Evolutionary conservation across 2,888 invertebrate species (phyloP), one percentile per base, ranked within the genome.

Genomic region (Acronicta psi): DNA sequence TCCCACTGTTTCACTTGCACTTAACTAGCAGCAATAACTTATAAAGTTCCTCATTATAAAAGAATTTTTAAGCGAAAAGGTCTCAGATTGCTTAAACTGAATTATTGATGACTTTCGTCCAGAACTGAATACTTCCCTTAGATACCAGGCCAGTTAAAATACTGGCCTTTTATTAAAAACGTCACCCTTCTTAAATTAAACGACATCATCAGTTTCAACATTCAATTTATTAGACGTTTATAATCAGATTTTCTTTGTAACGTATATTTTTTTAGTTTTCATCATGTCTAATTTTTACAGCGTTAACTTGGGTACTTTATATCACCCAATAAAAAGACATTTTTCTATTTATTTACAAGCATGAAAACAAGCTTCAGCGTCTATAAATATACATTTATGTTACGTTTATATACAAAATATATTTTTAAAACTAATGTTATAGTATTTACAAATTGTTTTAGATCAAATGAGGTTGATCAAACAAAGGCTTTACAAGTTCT

Each of bases 221-320:
- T 84, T 81, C 62, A 82, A 69, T 83, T 84, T 82, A 84, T 77
- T 84, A 82, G 63, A 83, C 72, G 75, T 76, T 71, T 77, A 80
- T 75, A 68, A 80, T 71, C 43, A 43, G 55, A 69, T 70, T 64
- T 70, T 71, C 38, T 62, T 69, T 53, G 57, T 77, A 82, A 78
- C 71, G 67, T 71, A 71, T 65, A 57, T 63, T 69, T 72, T 49
- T 55, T 62, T 43, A 65, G 44, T 63, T 54, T 59, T 55, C 14
- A 43, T 59, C 54, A 42, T 51, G 56, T 69, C 59, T 73, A 74
- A n/a, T 81, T 74, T 72, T 70, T 71, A 80, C 74, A 80, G 58
- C 57, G 37, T 46, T 65, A 52, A 67, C 29, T 57, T 36, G 20
- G 53, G 59, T 9, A 10, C 44, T 55, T 53, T 69, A 66, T 42